A percentile compares a stretch with the other conserved stretches of the same genome.
Conservation (phyloP, 2,113 vertebrate genomes). For the Upupa epops region DNA sequence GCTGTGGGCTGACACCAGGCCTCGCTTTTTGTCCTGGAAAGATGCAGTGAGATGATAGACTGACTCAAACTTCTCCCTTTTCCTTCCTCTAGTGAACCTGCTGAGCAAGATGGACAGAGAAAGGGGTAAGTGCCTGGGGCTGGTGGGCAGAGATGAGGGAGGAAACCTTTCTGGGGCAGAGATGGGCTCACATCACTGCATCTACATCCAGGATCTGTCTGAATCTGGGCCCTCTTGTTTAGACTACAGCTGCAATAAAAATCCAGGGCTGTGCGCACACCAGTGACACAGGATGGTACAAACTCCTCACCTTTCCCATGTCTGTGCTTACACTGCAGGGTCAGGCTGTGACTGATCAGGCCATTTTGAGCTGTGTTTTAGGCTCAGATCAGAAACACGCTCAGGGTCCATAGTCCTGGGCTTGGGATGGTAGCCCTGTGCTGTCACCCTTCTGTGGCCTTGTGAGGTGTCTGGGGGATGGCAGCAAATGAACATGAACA, state of each 20-base stretch:
- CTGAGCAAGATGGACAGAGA: not conserved
- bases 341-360: not conserved
- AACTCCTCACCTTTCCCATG: not conserved
- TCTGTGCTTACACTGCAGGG: accelerated
- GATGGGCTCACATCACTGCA: not conserved
- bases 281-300: not conserved
- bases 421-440: not conserved
- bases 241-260: not conserved
- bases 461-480: not conserved
- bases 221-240: not conserved
- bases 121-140: not conserved
- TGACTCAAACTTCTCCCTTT: not conserved
- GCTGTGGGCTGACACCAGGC: not conserved
- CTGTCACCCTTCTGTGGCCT: not conserved
- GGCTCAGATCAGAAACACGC: not conserved
- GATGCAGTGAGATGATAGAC: not conserved
- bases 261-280: not conserved
- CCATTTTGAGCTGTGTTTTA: not conserved
- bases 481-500: slow-evolving; percentile 4
- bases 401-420: accelerated
- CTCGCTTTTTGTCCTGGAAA: not conserved
- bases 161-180: not conserved
- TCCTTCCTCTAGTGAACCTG: not conserved
- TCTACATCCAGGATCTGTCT: not conserved
- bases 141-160: not conserved